Percentiles rank a stretch among this genome's conserved stretches.
Evolutionary conservation across 2,888 invertebrate genomes (phyloP).

Genomic region (Tinea trinotella): DNA sequence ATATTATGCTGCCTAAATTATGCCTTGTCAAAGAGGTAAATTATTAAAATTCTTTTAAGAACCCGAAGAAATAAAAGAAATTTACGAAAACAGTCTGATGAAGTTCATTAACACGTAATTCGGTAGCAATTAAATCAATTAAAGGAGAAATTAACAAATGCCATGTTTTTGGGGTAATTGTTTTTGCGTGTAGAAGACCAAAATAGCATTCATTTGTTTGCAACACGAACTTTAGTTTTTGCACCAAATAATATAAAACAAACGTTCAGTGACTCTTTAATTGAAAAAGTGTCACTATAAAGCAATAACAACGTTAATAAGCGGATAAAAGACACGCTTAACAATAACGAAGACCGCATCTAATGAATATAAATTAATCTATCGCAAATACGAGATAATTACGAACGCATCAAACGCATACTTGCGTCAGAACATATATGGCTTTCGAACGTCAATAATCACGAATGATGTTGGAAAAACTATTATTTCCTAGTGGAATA

Average conservation of each 20-base stretch:
- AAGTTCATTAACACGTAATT: background rate
- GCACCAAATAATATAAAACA: background rate
- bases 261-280: background rate
- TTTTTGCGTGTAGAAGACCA: background rate
- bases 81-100: background rate
- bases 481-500: constrained; percentile 44
- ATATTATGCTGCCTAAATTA: too few species aligned
- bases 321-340: background rate
- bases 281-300: background rate
- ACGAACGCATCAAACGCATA: constrained; percentile 36
- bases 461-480: constrained; percentile 42
- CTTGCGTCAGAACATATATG: constrained; percentile 48
- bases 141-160: background rate
- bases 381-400: constrained; percentile 1
- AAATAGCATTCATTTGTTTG: background rate
- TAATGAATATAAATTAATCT: constrained; percentile 16
- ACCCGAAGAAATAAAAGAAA: background rate
- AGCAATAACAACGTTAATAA: constrained; percentile 1
- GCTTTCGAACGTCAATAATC: constrained; percentile 49
- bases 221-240: background rate
- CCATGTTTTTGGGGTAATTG: background rate
- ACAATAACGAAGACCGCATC: constrained; percentile 12
- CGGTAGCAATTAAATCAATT: background rate
- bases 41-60: background rate
- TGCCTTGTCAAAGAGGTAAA: background rate